These are phyloP conservation scores for Zaprionus lineosus DNA, from an alignment of 2,888 invertebrate genomes.

Conservation along the genomic window DNA sequence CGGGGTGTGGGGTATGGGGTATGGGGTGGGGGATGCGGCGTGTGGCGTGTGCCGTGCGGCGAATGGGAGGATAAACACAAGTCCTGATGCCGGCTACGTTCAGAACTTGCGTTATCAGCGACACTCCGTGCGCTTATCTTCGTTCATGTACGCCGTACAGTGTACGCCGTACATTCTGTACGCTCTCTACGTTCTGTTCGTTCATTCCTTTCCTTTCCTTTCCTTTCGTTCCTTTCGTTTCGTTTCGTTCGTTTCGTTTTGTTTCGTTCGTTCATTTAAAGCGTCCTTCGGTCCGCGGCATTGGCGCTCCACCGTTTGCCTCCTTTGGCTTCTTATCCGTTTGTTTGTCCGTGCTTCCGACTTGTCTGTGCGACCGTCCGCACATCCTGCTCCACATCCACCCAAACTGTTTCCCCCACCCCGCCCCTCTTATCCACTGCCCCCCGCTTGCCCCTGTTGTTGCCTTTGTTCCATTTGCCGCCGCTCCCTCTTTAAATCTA, in stretches of 20 bases:
- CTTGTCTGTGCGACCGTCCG: slow-evolving; percentile 77
- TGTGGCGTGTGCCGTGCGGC: slow-evolving; percentile 15
- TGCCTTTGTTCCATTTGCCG: slow-evolving; percentile 20
- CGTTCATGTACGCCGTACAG: slow-evolving; percentile 64
- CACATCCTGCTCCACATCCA: slow-evolving; percentile 66
- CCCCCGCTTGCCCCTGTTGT: background rate
- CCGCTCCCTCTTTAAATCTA: background rate
- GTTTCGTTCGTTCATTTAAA: slow-evolving; percentile 28
- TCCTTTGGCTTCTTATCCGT: slow-evolving; percentile 69
- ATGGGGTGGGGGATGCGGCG: background rate
- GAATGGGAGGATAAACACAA: too few relatives aligned
- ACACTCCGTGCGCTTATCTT: slow-evolving; percentile 72
- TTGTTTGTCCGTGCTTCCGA: slow-evolving; percentile 76
- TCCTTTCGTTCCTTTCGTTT: slow-evolving; percentile 9
- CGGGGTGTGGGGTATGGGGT: background rate
- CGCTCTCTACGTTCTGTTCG: too few relatives aligned
- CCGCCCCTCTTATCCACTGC: background rate
- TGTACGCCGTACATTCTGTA: slow-evolving; percentile 50
- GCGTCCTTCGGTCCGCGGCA: slow-evolving; percentile 27
- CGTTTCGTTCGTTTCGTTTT: slow-evolving; percentile 5
- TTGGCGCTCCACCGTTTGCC: slow-evolving; percentile 2
- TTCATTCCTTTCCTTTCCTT: slow-evolving; percentile 20
- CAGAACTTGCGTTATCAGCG: slow-evolving; percentile 68
- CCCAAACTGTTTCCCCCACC: slow-evolving; percentile 7
- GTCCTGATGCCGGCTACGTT: background rate